Conservation (phyloP, 2,797 vertebrate species). For the Microhierax caerulescens region DNA sequence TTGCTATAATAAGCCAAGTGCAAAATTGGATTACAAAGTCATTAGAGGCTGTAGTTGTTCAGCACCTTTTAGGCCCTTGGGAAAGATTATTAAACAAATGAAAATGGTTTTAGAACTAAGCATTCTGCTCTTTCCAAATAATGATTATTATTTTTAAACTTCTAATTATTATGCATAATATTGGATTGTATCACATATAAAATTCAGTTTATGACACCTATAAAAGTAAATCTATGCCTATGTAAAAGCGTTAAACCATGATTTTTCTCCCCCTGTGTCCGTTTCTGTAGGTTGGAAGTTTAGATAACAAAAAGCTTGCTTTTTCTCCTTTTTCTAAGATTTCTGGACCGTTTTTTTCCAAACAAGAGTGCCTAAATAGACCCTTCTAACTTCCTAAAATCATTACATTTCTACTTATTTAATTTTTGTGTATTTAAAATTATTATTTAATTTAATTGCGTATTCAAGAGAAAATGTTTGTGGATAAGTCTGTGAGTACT, state of each 20-base stretch:
- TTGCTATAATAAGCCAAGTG: constrained; percentile 20
- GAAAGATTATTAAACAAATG: constrained; percentile 13
- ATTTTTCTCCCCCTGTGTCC: accelerated
- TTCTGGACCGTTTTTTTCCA: neutral
- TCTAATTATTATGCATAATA: neutral
- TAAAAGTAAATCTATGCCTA: neutral
- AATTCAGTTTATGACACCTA: neutral
- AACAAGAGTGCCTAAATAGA: neutral
- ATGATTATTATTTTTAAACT: neutral
- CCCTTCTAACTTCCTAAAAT: neutral
- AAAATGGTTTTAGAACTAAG: neutral
- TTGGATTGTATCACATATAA: neutral
- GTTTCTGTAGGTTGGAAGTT: neutral
- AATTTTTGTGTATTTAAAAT: neutral
- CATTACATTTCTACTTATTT: neutral
- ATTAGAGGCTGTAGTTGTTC: constrained; percentile 5
- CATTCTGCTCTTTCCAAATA: neutral
- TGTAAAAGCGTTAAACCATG: neutral
- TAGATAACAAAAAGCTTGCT: neutral
- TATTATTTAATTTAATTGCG: neutral
- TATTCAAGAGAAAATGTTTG: neutral
- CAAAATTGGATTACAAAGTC: constrained; percentile 43
- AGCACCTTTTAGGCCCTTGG: neutral
- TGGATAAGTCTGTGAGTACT: neutral
- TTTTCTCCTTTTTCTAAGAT: neutral